Conservation (phyloP, 2,113 vertebrate genomes). For the Panthera tigris region DNA sequence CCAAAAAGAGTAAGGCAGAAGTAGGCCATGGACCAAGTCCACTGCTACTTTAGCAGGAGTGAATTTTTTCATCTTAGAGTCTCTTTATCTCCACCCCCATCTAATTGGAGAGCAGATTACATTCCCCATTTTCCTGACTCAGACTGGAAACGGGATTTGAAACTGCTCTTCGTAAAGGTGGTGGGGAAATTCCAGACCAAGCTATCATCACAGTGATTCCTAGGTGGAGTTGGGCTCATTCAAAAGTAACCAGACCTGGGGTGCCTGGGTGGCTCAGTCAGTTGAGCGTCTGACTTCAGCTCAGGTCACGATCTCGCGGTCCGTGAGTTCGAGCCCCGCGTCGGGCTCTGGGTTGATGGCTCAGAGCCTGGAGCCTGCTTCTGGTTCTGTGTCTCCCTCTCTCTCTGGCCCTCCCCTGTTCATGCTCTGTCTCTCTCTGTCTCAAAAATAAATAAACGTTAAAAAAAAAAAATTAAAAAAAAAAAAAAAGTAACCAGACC, state of each 20-base stretch:
- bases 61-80: neutral
- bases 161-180: neutral
- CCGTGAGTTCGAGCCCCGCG: no score
- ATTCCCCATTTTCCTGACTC: neutral
- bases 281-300: no score
- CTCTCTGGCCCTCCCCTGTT: no score
- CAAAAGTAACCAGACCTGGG: neutral
- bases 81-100: neutral
- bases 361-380: no score
- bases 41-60: neutral
- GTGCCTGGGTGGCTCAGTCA: no score
- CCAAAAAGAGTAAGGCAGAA: neutral
- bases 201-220: neutral
- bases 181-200: neutral
- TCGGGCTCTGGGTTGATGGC: no score
- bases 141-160: neutral
- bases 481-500: neutral
- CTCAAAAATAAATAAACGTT: no score
- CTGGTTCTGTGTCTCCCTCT: no score
- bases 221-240: fast-evolving
- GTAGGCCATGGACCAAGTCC: neutral
- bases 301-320: no score
- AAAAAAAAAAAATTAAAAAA: no score
- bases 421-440: no score
- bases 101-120: neutral